A percentile compares a stretch with the other conserved stretches of the same genome.
Evolutionary conservation across 2,888 invertebrate genomes (phyloP).

Genomic region (Caenorhabditis plicata): DNA sequence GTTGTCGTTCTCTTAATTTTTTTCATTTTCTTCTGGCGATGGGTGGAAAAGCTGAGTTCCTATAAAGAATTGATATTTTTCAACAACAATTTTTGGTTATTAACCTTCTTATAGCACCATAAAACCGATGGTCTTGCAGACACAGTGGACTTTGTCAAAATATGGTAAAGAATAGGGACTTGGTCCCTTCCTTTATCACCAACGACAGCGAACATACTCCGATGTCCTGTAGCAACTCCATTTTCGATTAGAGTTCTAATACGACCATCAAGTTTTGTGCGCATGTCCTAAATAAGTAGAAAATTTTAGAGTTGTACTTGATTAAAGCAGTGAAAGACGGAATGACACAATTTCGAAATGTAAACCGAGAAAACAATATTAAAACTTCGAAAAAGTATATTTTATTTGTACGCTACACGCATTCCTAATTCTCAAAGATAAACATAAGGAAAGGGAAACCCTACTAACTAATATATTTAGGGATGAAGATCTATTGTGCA

Average conservation of each 20-base stretch:
- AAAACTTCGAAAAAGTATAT: not conserved
- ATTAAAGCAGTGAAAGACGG: too few relatives aligned
- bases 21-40: conserved; percentile 89
- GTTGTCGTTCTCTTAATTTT: conserved; percentile 79
- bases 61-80: too few relatives aligned
- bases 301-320: too few relatives aligned
- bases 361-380: too few relatives aligned
- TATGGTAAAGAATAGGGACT: conserved; percentile 93
- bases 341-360: too few relatives aligned
- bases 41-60: conserved; percentile 86
- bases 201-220: conserved; percentile 89
- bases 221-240: conserved; percentile 85
- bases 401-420: too few relatives aligned
- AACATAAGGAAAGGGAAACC: too few relatives aligned
- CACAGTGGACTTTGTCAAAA: conserved; percentile 89
- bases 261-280: conserved; percentile 94
- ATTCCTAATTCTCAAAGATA: too few relatives aligned
- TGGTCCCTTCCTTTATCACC: conserved; percentile 95
- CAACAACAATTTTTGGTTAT: too few relatives aligned
- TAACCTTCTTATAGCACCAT: conserved; percentile 99
- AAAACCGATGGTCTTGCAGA: conserved; percentile 89
- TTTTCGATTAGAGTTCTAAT: conserved; percentile 93
- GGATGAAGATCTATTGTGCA: too few relatives aligned
- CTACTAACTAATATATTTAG: too few relatives aligned
- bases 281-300: too few relatives aligned